Evolutionary conservation across 2,888 invertebrate species (phyloP).

Genomic region (Nezara viridula): DNA sequence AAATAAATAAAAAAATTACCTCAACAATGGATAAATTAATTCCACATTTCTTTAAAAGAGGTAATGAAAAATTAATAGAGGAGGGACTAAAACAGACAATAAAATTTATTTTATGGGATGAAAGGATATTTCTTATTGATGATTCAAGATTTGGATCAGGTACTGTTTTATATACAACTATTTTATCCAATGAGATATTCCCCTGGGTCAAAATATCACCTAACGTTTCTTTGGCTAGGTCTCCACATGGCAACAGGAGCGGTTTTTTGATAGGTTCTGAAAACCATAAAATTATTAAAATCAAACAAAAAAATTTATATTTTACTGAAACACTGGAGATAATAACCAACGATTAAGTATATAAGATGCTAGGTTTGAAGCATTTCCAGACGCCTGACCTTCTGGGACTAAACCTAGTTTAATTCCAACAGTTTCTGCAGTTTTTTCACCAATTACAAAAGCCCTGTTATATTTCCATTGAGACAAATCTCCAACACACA

Average conservation of each 20-base stretch:
- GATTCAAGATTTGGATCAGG: slow-evolving; percentile 64
- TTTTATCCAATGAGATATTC: slow-evolving; percentile 63
- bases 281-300: slow-evolving; percentile 12
- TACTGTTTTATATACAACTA: slow-evolving; percentile 66
- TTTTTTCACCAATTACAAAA: slow-evolving; percentile 66
- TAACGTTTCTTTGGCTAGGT: slow-evolving; percentile 64
- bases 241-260: slow-evolving; percentile 66
- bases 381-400: slow-evolving; percentile 65
- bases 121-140: slow-evolving; percentile 60
- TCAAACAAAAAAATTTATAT: neutral
- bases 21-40: slow-evolving; percentile 61
- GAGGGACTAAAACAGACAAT: slow-evolving; percentile 67
- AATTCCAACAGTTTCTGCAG: slow-evolving; percentile 63
- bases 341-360: slow-evolving; percentile 61
- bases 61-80: slow-evolving; percentile 65
- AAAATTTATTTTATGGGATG: slow-evolving; percentile 59
- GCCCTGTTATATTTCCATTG: slow-evolving; percentile 64
- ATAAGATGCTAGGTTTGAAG: slow-evolving; percentile 64
- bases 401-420: slow-evolving; percentile 63
- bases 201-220: slow-evolving; percentile 62
- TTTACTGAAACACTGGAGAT: neutral
- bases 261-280: slow-evolving; percentile 54
- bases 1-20: slow-evolving; percentile 39
- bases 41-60: slow-evolving; percentile 59
- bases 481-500: slow-evolving; percentile 62